Evolutionary conservation across 2,113 vertebrate species (phyloP), one percentile per base, ranked within the genome.

Genomic region (Percopsis transmontana): DNA sequence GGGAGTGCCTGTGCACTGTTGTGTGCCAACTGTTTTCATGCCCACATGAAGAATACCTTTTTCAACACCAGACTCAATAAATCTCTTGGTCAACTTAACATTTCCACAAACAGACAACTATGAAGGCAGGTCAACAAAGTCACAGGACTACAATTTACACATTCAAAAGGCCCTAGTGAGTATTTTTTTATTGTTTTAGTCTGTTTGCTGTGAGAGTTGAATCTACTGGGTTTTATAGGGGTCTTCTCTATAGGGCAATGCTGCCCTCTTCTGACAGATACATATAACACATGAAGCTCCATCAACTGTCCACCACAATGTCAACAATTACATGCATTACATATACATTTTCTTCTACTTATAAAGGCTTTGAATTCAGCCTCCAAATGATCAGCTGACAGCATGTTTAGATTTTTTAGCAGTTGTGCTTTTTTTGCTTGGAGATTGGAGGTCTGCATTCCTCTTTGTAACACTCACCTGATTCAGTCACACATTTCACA

Each of bases 381-480:
- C 91, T 86, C 91, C 93, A 91, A 91, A 93, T 91, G 91, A 94
- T 94, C 93, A 83, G 83, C 77, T 94, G 94, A 95, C 93, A 93
- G 94, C 94, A 91, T 96, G 94, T 96, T 97, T 96, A 1, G 27
- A 5, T 33, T 33, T 27, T 33, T 33, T 33, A 6, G 27, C 27
- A 33, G 5, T 33, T 89, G 88, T 90, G 87, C 85, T 85, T 85
- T 33, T 33, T 87, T 89, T 73, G 81, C 85, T 88, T 74, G 0
- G 68, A 82, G 5, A 33, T 33, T 33, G 27, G 1, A 33, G 27
- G 27, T 33, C 27, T 33, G 27, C 27, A 33, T 4, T 33, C 85
- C 82, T 82, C 8, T 33, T 7, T 33, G 27, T 6, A 33, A 33
- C 3, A 33, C 27, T 33, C 27, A 33, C 8, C 4, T 33, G 27